These are phyloP conservation scores for Drosophila nr. medialis DNA, from an alignment of 2,888 invertebrate genomes.

Conservation along the genomic window DNA sequence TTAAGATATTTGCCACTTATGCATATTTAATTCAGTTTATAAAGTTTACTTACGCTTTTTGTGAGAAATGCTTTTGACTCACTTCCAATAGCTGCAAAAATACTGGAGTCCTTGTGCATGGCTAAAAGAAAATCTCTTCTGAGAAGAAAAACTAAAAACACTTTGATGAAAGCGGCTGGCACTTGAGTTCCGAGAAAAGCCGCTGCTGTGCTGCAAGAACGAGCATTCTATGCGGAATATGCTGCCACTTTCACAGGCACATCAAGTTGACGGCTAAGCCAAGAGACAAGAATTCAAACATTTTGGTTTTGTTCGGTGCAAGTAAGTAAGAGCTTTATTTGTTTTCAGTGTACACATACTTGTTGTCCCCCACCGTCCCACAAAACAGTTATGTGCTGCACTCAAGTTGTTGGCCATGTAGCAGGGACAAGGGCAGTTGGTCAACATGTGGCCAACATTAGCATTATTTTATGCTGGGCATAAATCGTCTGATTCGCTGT, in stretches of 20 bases:
- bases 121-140: constrained; percentile 9
- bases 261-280: background rate
- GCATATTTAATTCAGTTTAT: background rate
- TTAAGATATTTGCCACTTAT: background rate
- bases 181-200: background rate
- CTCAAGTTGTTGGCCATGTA: constrained; percentile 19
- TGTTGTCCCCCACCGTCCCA: constrained; percentile 28
- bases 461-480: constrained; percentile 55
- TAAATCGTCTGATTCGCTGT: constrained; percentile 67
- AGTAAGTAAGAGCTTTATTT: constrained; percentile 52
- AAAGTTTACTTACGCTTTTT: background rate
- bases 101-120: constrained; percentile 26
- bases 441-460: constrained; percentile 60
- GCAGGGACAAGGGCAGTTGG: constrained; percentile 36
- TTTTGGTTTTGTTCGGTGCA: constrained; percentile 22
- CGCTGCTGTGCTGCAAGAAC: background rate
- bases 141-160: constrained; percentile 3
- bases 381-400: constrained; percentile 57
- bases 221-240: background rate
- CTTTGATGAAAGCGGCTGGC: constrained; percentile 6
- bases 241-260: constrained; percentile 8
- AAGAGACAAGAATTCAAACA: background rate
- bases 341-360: constrained; percentile 31
- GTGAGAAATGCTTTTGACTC: background rate
- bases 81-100: constrained; percentile 25